Percentiles rank a stretch among this genome's conserved stretches.
Conservation (phyloP, 2,888 invertebrate species). For the Trachelus tabidus region DNA sequence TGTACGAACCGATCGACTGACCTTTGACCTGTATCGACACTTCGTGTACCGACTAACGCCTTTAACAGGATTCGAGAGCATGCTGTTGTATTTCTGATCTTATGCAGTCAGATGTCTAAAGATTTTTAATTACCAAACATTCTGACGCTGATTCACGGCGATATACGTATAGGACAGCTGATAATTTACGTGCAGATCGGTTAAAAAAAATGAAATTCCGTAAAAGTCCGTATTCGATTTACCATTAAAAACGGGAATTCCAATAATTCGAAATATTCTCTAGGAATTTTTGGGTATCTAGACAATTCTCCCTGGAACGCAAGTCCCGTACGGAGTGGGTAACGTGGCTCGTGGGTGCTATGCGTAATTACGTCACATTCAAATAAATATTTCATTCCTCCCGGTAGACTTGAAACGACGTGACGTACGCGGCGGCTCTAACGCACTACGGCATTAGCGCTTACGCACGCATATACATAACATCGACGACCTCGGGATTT, state of each 20-base stretch:
- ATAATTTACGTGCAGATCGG: neutral
- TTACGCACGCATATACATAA: neutral
- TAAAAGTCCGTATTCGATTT: neutral
- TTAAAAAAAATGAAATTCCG: neutral
- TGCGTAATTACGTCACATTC: slow-evolving; percentile 37
- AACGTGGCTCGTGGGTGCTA: slow-evolving; percentile 23
- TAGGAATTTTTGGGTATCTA: neutral
- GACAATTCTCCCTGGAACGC: slow-evolving; percentile 16
- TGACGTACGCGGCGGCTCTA: neutral
- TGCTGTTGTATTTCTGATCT: too few species aligned
- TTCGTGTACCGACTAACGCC: neutral
- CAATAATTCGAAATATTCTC: neutral
- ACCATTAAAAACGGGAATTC: neutral
- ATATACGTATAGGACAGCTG: neutral
- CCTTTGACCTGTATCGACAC: neutral
- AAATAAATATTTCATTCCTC: slow-evolving; percentile 41
- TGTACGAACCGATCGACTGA: neutral
- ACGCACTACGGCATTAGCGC: neutral
- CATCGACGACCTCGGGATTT: neutral
- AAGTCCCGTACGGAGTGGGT: slow-evolving; percentile 21
- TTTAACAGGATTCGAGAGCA: neutral
- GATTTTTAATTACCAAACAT: neutral
- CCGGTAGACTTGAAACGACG: slow-evolving; percentile 8
- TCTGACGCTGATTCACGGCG: neutral
- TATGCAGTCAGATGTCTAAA: neutral